Evolutionary conservation across 2,113 vertebrate species (phyloP).

Genomic region (Anhinga anhinga): DNA sequence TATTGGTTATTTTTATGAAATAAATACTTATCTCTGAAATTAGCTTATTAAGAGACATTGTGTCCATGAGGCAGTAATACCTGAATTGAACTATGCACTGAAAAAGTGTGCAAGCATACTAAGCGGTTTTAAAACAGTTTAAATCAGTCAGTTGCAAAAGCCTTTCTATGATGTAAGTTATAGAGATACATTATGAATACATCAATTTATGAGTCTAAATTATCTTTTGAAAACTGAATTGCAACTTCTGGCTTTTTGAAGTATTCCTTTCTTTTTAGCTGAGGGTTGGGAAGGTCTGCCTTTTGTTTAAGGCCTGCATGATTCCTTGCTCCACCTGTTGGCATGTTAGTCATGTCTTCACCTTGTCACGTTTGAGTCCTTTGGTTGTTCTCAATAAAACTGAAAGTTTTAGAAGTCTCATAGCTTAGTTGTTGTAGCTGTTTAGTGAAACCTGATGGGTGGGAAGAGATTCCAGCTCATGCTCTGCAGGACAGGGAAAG

Average conservation of each 20-base stretch:
- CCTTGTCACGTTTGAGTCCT: background rate
- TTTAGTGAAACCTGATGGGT: background rate
- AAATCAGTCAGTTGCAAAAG: background rate
- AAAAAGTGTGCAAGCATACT: accelerated
- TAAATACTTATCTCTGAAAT: background rate
- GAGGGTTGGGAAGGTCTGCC: background rate
- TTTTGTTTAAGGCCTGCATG: background rate
- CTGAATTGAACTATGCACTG: background rate
- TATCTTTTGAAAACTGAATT: background rate
- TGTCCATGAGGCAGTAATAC: background rate
- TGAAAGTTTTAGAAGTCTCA: background rate
- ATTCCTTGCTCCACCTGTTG: background rate
- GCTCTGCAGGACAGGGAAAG: background rate
- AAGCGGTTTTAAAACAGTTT: background rate
- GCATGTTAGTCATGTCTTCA: background rate
- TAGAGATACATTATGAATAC: background rate
- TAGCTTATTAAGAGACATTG: background rate
- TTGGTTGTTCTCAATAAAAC: background rate
- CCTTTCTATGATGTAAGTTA: background rate
- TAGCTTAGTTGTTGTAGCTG: background rate
- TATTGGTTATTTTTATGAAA: background rate
- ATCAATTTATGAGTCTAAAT: background rate
- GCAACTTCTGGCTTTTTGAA: background rate
- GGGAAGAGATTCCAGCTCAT: background rate
- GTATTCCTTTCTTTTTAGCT: background rate